Base-by-base conservation (phyloP, 2,888 invertebrate genomes). In the Agonopterix alstromeriana region DNA sequence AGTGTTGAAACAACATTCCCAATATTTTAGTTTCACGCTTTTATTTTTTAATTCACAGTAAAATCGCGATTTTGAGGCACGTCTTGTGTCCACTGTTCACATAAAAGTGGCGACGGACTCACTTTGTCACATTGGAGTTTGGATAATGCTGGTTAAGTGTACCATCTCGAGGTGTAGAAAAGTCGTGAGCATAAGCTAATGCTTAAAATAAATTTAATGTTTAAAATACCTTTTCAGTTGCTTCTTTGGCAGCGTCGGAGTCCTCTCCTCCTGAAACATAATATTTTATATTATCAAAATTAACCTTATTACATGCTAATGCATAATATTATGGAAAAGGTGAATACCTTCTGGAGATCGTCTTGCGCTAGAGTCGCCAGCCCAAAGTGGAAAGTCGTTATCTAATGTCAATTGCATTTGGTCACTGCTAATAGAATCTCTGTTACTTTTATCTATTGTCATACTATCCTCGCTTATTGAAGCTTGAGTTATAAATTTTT, bases 261-360 rank as follows among this genome's bases (percentile, higher is more conserved):
- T 88, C 87, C 70, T 88, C 87, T 1, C 85, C 87, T 52, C 87
- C 87, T 87, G 52, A 42, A 69, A 62, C 44, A 47, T 10, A 46
- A 49, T 36, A 42, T 17, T 10, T 46, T 10, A 43, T 38, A 35
- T 0, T 14, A 36, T 27, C 27, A 27, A 5, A 3, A 27, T 27
- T 5, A 27, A 7, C 3, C 7, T 27, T 8, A 17, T 11, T 41
- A 11, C 7, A 27, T 27, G 27, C 27, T 9, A 42, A 11, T 17
- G 42, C 14, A 11, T 17, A 44, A 5, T 12, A 17, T 43, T 17
- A 17, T 17, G 3, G 8, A 43, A 42, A 11, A 42, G 14, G 8
- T 42, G 12, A 49, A 42, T 89, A 85, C 94, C 94, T 90, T 95
- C 95, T 0, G 95, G 95, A 43, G 94, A 94, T 60, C 94, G 90